Percentiles rank a stretch among this genome's conserved stretches.
Conservation (phyloP, 1,140 invertebrate genomes). For the Drosophila asahinai region DNA sequence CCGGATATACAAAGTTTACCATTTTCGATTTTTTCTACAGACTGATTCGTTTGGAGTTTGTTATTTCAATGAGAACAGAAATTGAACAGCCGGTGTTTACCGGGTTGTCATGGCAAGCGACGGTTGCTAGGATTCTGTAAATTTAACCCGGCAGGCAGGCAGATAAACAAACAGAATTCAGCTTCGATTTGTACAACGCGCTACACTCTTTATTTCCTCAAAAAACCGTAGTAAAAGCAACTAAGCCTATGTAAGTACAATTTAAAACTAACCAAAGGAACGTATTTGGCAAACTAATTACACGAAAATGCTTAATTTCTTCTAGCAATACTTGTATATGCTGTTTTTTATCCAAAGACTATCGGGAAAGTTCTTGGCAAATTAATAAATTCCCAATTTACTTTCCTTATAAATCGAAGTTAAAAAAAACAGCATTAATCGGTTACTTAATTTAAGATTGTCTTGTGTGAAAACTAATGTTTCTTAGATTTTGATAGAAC, state of each 20-base stretch:
- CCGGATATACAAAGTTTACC: conserved; percentile 79
- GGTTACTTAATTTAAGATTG: conserved; percentile 2
- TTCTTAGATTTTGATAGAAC: not conserved
- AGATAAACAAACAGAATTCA: not conserved
- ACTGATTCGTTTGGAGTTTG: not conserved
- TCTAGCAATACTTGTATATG: not conserved
- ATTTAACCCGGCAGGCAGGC: not conserved
- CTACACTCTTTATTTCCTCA: conserved; percentile 17
- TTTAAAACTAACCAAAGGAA: conserved; percentile 26
- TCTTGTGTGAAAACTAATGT: not conserved
- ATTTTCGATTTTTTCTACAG: conserved; percentile 30
- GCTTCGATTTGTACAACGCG: not conserved
- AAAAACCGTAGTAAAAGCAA: conserved; percentile 14
- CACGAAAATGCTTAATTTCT: conserved; percentile 13
- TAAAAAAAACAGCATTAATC: conserved; percentile 6
- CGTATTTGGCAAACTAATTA: conserved; percentile 31
- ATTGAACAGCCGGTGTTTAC: not conserved
- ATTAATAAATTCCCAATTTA: not conserved
- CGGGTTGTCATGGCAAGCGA: conserved; percentile 44
- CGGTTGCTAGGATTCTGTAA: conserved; percentile 55
- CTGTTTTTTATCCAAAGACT: not conserved
- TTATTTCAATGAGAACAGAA: not conserved
- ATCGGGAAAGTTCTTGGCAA: not conserved
- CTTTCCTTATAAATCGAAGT: too few species aligned
- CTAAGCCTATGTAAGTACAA: conserved; percentile 22